phyloP scores from a whole-genome alignment of 2,888 invertebrate species.

The Xanthia icteritia region DNA sequence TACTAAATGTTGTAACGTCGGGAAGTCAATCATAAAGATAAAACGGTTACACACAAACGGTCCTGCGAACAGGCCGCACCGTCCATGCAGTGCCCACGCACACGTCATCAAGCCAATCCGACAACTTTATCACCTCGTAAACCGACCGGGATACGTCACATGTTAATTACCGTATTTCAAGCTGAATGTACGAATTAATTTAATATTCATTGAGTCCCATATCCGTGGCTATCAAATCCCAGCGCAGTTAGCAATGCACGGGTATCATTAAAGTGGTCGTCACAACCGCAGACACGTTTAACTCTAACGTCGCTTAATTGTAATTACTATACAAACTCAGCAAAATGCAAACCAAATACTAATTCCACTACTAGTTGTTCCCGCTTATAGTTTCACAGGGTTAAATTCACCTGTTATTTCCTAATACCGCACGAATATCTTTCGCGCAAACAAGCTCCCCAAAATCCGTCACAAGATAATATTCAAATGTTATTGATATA shows the following conservation, averaged over 20 bases:
- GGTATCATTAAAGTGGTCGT: constrained; percentile 69
- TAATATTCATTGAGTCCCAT: constrained; percentile 79
- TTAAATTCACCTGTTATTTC: constrained; percentile 45
- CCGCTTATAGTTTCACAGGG: constrained; percentile 21
- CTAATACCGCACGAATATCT: constrained; percentile 21
- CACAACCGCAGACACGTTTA: constrained; percentile 59
- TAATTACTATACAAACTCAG: constrained; percentile 52
- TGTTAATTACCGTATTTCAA: constrained; percentile 81
- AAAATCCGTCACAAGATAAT: constrained; percentile 66
- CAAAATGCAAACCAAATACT: constrained; percentile 46
- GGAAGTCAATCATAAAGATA: constrained; percentile 78
- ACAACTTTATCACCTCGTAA: constrained; percentile 82
- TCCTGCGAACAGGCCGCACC: constrained; percentile 60
- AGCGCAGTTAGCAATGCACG: constrained; percentile 69
- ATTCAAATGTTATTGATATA: constrained; percentile 59
- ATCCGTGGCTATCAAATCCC: constrained; percentile 76
- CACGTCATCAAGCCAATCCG: constrained; percentile 71
- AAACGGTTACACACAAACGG: constrained; percentile 70
- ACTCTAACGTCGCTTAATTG: constrained; percentile 58
- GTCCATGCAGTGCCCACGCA: constrained; percentile 48
- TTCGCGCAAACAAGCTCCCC: constrained; percentile 41
- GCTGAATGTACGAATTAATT: constrained; percentile 81
- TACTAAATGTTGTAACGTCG: constrained; percentile 27
- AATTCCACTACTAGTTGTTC: constrained; percentile 19
- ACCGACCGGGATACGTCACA: constrained; percentile 74